Evolutionary conservation across 2,113 vertebrate species (phyloP), one percentile per base, ranked within the genome.

Genomic region (Myiopsitta monachus): DNA sequence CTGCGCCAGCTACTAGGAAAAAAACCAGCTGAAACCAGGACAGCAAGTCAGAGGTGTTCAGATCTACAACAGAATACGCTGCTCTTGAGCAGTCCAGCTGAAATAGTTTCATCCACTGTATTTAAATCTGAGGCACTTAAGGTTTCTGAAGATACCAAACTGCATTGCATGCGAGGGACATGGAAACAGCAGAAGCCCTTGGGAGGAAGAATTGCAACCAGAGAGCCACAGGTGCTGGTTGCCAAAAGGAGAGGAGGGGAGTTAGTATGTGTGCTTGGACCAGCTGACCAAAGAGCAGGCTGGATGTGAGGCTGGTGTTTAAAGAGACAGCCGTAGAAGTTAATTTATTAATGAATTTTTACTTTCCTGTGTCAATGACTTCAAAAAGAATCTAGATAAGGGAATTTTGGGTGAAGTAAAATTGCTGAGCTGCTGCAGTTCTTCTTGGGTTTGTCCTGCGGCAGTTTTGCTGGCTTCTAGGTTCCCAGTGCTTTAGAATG

Each of bases 41-140:
- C 33, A 59, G 33, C 28, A 41, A 54, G 43, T 18, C 23, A 33
- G 30, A 49, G 31, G 7, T 14, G 54, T 68, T 59, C 85, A 52
- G 38, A 24, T 69, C n/a, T 44, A 9, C 33, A 7, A 23, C 30
- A 18, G 41, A 54, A 62, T 31, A 5, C 3, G 1, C 19, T 46
- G 75, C 41, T 80, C 19, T 27, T 52, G 14, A 39, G 21, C 43
- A 36, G 21, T 27, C 39, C 62, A 52, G 38, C 67, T 67, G 62
- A 43, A 38, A 46, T 30, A 11, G 10, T 51, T 88, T 69, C 15
- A 54, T 22, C 26, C 5, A 0, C 46, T 18, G 7, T 36, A 19
- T 77, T 59, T 64, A 23, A 46, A 51, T 12, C 28, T 31, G 0
- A 0, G 46, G 38, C 41, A 18, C 21, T 1, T 6, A 3, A 73